Base-by-base conservation (phyloP, 2,888 invertebrate genomes). In the Mythimna lalbum region DNA sequence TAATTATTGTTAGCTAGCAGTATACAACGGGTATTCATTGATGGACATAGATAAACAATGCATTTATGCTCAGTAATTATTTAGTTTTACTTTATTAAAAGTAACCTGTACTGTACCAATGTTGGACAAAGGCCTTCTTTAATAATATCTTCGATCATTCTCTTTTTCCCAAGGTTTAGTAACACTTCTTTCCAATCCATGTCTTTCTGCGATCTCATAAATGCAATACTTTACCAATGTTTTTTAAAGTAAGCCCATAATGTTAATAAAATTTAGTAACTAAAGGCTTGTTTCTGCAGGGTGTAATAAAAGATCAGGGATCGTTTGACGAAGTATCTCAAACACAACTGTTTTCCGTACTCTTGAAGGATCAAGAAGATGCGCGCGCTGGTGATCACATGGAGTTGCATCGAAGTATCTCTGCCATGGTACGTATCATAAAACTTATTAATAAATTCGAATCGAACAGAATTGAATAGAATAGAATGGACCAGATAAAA, bases 291-390 rank as follows among this genome's bases (percentile, higher is more conserved):
- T 55, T 0, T 56, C 21, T n/a, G 23, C 43, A 97, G 97, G 97
- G 97, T 19, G 96, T 96, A 90, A 94, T 97, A 60, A 97, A 97
- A 85, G 95, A 93, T 59, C 93, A 96, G 82, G 97, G 97, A 0
- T 93, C 91, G 0, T 97, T 96, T 81, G 90, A 94, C 1, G 96
- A 96, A 64, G 95, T 97, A 59, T 96, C 96, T 9, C 92, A 93
- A 23, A 95, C 96, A 17, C 95, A 95, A 1, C 84, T 95, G 23
- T 96, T 96, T 73, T 92, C 93, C 2, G 95, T 96, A 69, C 89
- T 96, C 21, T 84, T 96, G 36, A 93, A 94, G 21, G 86, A 91
- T 64, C 83, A 89, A 1, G 78, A 84, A 7, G 89, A 89, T 21
- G 81, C 87, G 2, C 63, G 12, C 5, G 43, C 63, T 0, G 76